These are phyloP conservation scores for Acrocera orbiculus DNA, from an alignment of 2,888 invertebrate species.

Conservation along the genomic window DNA sequence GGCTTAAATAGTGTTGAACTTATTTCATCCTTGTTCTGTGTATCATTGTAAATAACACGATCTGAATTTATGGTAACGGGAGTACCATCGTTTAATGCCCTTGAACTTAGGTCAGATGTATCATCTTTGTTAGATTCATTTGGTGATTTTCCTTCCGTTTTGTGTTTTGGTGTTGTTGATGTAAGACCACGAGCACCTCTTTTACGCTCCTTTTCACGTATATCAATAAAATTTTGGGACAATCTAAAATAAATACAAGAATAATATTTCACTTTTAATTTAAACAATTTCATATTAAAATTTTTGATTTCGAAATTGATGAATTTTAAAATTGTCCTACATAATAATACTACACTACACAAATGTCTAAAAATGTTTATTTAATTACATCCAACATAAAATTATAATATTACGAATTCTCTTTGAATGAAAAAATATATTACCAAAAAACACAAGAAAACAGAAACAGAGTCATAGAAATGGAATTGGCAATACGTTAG, in stretches of 20 bases:
- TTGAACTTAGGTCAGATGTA: slow-evolving; percentile 5
- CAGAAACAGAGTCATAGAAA: too few species aligned
- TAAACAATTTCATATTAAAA: too few species aligned
- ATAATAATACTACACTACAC: too few species aligned
- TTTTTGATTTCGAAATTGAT: too few species aligned
- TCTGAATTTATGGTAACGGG: background rate
- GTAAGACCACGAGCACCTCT: slow-evolving; percentile 56
- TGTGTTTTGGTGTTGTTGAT: slow-evolving; percentile 15
- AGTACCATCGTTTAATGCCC: background rate
- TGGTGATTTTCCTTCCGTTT: slow-evolving; percentile 12
- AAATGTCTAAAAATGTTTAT: too few species aligned
- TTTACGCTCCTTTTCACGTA: slow-evolving; percentile 76
- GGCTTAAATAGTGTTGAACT: slow-evolving; percentile 20
- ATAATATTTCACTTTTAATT: slow-evolving; percentile 7
- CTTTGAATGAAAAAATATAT: too few species aligned
- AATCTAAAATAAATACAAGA: slow-evolving; percentile 42
- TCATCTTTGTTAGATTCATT: slow-evolving; percentile 10
- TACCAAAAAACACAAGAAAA: too few species aligned
- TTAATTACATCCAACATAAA: too few species aligned
- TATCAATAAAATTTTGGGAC: slow-evolving; percentile 85
- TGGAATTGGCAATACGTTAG: too few species aligned
- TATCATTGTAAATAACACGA: slow-evolving; percentile 2
- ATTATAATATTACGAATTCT: too few species aligned
- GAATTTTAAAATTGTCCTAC: too few species aligned
- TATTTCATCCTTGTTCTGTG: slow-evolving; percentile 11